phyloP scores from a whole-genome alignment of 1,140 invertebrate genomes.

The Plectrocnemia conspersa region DNA sequence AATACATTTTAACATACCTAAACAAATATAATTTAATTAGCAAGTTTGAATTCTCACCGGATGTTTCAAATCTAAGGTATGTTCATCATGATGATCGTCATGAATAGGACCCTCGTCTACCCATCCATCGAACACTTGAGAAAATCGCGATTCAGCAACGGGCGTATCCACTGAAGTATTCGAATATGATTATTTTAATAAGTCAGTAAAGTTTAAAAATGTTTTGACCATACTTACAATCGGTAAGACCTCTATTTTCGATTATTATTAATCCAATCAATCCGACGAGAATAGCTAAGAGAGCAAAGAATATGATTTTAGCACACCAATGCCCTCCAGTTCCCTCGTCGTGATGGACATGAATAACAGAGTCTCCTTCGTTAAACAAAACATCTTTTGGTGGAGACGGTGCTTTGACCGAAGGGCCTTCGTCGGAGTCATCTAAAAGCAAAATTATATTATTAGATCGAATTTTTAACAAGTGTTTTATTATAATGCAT shows the following conservation, averaged over 20 bases:
- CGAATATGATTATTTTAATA: slow-evolving; percentile 11
- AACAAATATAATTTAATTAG: slow-evolving; percentile 23
- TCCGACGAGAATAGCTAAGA: slow-evolving; percentile 64
- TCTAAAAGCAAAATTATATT: slow-evolving; percentile 29
- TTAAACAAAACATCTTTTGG: slow-evolving; percentile 42
- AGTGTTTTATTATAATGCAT: neutral
- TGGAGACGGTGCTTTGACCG: neutral
- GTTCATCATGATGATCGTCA: slow-evolving; percentile 53
- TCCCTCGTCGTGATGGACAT: slow-evolving; percentile 67
- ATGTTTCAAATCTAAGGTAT: slow-evolving; percentile 48
- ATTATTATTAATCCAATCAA: slow-evolving; percentile 71
- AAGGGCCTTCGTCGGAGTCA: slow-evolving; percentile 29
- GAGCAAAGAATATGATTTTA: slow-evolving; percentile 72
- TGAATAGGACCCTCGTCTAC: slow-evolving; percentile 61
- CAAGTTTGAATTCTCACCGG: slow-evolving; percentile 39
- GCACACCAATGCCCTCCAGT: slow-evolving; percentile 77
- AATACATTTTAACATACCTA: slow-evolving; percentile 27
- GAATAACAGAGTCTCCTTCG: slow-evolving; percentile 64
- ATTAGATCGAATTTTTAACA: neutral
- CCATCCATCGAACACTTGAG: slow-evolving; percentile 71
- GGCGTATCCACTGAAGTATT: slow-evolving; percentile 63
- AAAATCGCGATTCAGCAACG: slow-evolving; percentile 64
- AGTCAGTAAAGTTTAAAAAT: slow-evolving; percentile 20
- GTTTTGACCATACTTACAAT: slow-evolving; percentile 57
- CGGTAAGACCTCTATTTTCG: slow-evolving; percentile 69